phyloP scores from a whole-genome alignment of 1,140 invertebrate genomes.

The Anastrepha obliqua region DNA sequence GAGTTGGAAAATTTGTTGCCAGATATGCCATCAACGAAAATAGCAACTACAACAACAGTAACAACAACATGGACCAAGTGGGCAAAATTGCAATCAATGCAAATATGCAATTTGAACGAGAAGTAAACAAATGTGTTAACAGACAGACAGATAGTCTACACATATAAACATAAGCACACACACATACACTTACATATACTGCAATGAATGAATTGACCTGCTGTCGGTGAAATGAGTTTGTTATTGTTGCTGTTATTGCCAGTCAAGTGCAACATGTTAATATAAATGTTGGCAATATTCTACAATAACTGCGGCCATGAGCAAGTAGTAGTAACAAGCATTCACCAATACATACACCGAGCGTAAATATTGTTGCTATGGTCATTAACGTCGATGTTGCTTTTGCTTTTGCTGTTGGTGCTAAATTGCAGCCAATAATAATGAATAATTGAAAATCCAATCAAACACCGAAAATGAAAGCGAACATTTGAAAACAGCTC shows the following conservation, averaged over 20 bases:
- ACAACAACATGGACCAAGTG: not conserved
- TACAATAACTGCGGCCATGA: constrained; percentile 17
- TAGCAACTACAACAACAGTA: not conserved
- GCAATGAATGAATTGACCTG: not conserved
- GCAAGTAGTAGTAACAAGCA: not conserved
- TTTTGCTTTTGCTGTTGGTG: constrained; percentile 54
- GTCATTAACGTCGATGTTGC: constrained; percentile 1
- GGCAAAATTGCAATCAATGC: constrained; percentile 57
- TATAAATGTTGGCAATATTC: constrained; percentile 44
- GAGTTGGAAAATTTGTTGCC: constrained; percentile 67
- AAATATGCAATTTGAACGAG: constrained; percentile 54
- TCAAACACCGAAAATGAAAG: constrained; percentile 71
- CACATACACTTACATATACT: not conserved
- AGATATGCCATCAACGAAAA: constrained; percentile 37
- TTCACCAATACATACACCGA: not conserved
- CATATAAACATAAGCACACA: too few species aligned
- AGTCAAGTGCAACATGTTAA: constrained; percentile 52
- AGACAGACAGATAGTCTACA: not conserved
- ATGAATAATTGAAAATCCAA: constrained; percentile 75
- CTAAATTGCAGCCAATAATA: constrained; percentile 74
- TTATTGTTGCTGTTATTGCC: constrained; percentile 2
- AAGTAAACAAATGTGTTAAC: constrained; percentile 14
- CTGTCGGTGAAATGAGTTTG: not conserved
- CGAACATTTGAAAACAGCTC: constrained; percentile 10
- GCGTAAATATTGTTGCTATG: not conserved